Base-by-base conservation (phyloP, 2,797 vertebrate species). In the Tapirus indicus region DNA sequence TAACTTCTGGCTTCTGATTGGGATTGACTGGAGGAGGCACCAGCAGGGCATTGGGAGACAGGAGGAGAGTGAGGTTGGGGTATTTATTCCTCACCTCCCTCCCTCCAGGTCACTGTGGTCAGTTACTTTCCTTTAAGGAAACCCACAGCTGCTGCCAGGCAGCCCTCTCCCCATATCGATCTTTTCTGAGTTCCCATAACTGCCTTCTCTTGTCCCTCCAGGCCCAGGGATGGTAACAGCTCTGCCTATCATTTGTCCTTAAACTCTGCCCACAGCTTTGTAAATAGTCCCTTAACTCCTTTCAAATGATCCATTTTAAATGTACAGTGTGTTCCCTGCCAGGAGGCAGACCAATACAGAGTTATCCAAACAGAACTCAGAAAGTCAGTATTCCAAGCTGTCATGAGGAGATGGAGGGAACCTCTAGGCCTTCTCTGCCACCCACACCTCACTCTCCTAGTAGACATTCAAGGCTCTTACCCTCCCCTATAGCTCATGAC, bases 251-350 rank as follows among this genome's bases (percentile, higher is more conserved):
- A 75, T 47, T 88, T 82, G 52, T 69, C 71, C 78, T n/a, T 91
- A 68, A 87, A 91, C 68, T 83, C 82, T 87, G 52, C 20, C 88
- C 23, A 25, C 56, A n/a, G 20, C 64, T 78, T 85, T 66, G 35
- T 56, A 62, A 44, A 64, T 20, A 38, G 64, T 29, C 10, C 47
- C 44, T 93, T 78, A 69, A 77, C 52, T 54, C 52, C 71, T 49
- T 62, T 41, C 80, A 88, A 92, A 64, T n/a, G 27, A 84, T 71
- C 64, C 44, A 64, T 69, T 96, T 84, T 62, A 71, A 92, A 41
- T 85, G 54, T 58, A 18, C 25, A 2, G 1, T 77, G 62, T 58
- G 32, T 77, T 89, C 79, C 86, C 71, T 84, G 44, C 17, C 29
- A 88, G 62, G 23, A 94, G 47, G 52, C 23, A 44, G 64, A 83